Base-by-base conservation (phyloP, 2,113 vertebrate species). In the Myxocyprinus asiaticus region DNA sequence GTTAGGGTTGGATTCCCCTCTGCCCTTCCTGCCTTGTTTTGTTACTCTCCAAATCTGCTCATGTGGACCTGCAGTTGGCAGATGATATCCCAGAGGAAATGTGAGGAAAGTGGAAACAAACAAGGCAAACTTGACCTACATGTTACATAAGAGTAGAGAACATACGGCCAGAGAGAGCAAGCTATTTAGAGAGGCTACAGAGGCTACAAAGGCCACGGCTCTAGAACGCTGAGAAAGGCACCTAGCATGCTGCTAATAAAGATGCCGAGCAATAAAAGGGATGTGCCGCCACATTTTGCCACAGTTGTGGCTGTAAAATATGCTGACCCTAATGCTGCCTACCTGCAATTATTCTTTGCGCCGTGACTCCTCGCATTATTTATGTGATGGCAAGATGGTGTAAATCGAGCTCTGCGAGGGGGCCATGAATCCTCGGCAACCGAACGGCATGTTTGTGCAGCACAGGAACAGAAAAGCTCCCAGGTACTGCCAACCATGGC, bases 281-380 rank as follows among this genome's bases (percentile, higher is more conserved):
- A 61, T 56, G 55, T 62, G 73, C 71, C 59, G 76, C 48, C 56
- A 51, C 59, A 48, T 73, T 48, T 43, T 83, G 76, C 67, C 74
- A 83, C 67, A 50, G 47, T 77, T 43, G 53, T 67, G 72, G 62
- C 9, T 14, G 68, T 64, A 55, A 68, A 83, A 80, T 77, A 77
- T 77, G 78, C 81, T 85, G 84, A 82, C 84, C 74, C 73, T 74
- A 69, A 80, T 74, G 78, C 56, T 22, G 66, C 50, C 43, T 43
- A 48, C 67, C 72, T 64, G 77, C 81, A 74, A 69, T 80, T 80
- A 82, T 82, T 85, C 84, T 79, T 80, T 77, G 56, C 78, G 71
- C 14, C 53, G 74, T 79, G 83, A 84, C 83, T 85, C 64, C 77
- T 82, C 44, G 14, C 73, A 78, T 85, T 83, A 81, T 85, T 85